These are phyloP conservation scores for Pseudanteris insignis DNA, from an alignment of 2,888 invertebrate species.

Conservation along the genomic window DNA sequence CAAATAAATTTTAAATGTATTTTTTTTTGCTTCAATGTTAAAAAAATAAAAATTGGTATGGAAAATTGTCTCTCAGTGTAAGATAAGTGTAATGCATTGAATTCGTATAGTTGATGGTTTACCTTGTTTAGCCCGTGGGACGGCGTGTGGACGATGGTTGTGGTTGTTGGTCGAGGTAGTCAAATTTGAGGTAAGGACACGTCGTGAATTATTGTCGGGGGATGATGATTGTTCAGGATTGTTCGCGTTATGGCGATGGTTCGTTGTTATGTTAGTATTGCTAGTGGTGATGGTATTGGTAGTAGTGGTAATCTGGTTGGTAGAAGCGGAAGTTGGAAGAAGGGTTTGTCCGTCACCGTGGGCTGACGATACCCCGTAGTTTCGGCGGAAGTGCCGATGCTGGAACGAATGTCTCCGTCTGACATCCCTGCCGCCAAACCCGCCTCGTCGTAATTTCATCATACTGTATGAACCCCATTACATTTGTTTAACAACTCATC, in stretches of 20 bases:
- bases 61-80: too few species aligned
- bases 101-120: slow-evolving; percentile 49
- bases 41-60: too few species aligned
- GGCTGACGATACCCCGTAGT: slow-evolving; percentile 60
- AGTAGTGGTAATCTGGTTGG: slow-evolving; percentile 50
- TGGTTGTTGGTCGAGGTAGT: slow-evolving; percentile 51
- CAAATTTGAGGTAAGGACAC: slow-evolving; percentile 53
- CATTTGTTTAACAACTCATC: slow-evolving; percentile 38
- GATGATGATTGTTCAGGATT: slow-evolving; percentile 42
- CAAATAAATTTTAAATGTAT: slow-evolving; percentile 2
- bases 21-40: slow-evolving; percentile 4
- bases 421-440: slow-evolving; percentile 51
- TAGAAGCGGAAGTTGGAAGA: slow-evolving; percentile 55
- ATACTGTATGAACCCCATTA: slow-evolving; percentile 62
- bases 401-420: slow-evolving; percentile 58
- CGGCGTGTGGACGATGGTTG: slow-evolving; percentile 56
- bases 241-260: slow-evolving; percentile 48
- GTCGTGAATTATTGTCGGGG: slow-evolving; percentile 47
- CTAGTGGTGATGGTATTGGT: slow-evolving; percentile 33
- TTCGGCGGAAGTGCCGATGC: slow-evolving; percentile 60
- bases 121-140: slow-evolving; percentile 59
- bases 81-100: too few species aligned
- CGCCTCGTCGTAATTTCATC: slow-evolving; percentile 54
- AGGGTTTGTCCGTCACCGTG: slow-evolving; percentile 63
- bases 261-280: slow-evolving; percentile 37